These are phyloP conservation scores for Melanotaenia parkinsoni DNA, from an alignment of 2,797 vertebrate species.

Conservation along the genomic window DNA sequence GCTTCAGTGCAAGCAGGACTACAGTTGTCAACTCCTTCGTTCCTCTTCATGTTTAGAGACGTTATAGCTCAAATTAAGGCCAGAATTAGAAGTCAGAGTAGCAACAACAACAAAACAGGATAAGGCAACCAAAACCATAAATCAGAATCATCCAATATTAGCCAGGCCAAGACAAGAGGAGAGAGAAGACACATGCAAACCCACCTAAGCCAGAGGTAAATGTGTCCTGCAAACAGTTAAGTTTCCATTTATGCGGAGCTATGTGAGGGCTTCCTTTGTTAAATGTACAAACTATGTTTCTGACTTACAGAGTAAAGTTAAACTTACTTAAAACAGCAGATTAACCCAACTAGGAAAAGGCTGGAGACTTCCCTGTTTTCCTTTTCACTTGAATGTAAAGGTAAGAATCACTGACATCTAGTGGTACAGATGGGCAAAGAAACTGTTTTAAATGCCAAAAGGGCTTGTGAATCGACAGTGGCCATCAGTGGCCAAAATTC, in stretches of 20 bases:
- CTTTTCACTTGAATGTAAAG: not conserved
- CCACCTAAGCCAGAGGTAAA: not conserved
- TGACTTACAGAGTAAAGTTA: not conserved
- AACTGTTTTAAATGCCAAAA: too few relatives aligned
- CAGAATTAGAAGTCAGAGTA: too few relatives aligned
- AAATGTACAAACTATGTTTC: not conserved
- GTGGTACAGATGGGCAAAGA: too few relatives aligned
- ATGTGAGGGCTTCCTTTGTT: not conserved
- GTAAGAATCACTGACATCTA: not conserved
- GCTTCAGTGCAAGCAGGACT: slow-evolving; percentile 20
- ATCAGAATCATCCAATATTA: not conserved
- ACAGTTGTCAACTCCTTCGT: not conserved
- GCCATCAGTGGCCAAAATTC: too few relatives aligned
- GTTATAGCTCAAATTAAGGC: not conserved
- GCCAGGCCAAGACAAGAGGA: not conserved
- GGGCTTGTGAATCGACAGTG: too few relatives aligned
- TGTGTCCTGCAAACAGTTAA: not conserved
- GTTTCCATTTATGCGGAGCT: not conserved
- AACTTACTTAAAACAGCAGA: not conserved
- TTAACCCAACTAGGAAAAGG: not conserved
- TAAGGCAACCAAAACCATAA: not conserved
- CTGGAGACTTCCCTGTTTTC: not conserved
- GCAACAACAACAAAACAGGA: too few relatives aligned
- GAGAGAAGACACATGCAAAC: not conserved
- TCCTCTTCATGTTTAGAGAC: not conserved